These are phyloP conservation scores for Cephalopachus bancanus DNA, from an alignment of 2,797 vertebrate genomes.

Conservation along the genomic window DNA sequence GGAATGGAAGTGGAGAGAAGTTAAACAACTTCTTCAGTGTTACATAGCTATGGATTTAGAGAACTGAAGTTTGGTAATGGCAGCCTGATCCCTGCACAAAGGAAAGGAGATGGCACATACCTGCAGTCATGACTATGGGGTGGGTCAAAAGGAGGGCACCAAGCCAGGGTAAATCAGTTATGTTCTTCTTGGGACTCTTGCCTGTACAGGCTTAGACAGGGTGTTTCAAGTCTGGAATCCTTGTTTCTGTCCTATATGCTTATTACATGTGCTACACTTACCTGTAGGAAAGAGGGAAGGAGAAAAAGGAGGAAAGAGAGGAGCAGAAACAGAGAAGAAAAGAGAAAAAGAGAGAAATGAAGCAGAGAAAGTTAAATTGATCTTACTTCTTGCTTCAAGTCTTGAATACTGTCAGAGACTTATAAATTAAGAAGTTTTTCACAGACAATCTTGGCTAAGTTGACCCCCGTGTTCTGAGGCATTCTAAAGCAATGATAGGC, in stretches of 20 bases:
- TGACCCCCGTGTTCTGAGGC: constrained; percentile 55
- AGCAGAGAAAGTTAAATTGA: neutral
- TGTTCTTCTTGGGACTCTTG: too few relatives aligned
- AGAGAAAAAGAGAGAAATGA: neutral
- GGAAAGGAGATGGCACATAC: neutral
- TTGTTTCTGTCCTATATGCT: neutral
- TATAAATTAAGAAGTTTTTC: neutral
- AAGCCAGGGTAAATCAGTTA: accelerated
- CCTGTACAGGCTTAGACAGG: neutral
- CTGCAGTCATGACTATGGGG: neutral
- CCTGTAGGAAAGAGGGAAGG: neutral
- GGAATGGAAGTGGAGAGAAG: neutral
- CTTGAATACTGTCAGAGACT: neutral
- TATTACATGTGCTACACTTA: neutral
- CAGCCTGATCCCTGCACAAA: neutral
- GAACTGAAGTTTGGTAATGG: neutral
- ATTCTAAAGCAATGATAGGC: constrained; percentile 10
- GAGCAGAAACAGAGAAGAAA: neutral
- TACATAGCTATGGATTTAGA: accelerated
- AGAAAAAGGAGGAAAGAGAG: neutral
- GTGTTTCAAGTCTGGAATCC: neutral
- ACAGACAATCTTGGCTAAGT: neutral
- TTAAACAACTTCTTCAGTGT: neutral
- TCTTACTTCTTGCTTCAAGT: neutral
- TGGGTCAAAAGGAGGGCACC: neutral